phyloP scores from a whole-genome alignment of 2,113 vertebrate species.

The Tringa solitaria region DNA sequence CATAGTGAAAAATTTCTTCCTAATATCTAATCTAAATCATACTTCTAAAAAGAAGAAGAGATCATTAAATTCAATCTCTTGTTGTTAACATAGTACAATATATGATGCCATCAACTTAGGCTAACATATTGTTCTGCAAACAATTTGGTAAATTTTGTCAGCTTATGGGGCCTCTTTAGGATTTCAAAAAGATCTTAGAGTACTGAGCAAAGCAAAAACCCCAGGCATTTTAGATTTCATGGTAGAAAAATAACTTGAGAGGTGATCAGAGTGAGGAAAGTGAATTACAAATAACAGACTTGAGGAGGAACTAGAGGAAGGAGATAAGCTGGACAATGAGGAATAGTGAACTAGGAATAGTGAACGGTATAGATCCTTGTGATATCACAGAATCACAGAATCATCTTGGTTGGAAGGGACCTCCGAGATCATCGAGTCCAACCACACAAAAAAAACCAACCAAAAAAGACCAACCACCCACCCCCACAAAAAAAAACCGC shows the following conservation, averaged over 20 bases:
- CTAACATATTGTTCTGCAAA: neutral
- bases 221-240: neutral
- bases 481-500: too few species aligned
- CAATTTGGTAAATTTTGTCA: neutral
- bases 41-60: neutral
- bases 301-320: neutral
- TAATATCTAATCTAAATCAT: too few species aligned
- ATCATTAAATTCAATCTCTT: neutral
- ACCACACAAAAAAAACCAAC: too few species aligned
- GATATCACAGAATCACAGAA: neutral
- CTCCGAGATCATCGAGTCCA: too few species aligned
- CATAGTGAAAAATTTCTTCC: neutral
- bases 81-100: neutral
- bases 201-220: accelerated
- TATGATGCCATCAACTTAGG: neutral
- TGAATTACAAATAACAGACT: neutral
- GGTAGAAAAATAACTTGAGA: neutral
- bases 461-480: too few species aligned
- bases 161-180: neutral
- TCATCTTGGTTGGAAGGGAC: too few species aligned
- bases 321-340: neutral
- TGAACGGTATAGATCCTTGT: neutral
- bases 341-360: too few species aligned
- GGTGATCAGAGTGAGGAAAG: neutral
- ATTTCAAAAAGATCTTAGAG: neutral